phyloP scores from a whole-genome alignment of 1,140 invertebrate species.

The Diorhabda sublineata region DNA sequence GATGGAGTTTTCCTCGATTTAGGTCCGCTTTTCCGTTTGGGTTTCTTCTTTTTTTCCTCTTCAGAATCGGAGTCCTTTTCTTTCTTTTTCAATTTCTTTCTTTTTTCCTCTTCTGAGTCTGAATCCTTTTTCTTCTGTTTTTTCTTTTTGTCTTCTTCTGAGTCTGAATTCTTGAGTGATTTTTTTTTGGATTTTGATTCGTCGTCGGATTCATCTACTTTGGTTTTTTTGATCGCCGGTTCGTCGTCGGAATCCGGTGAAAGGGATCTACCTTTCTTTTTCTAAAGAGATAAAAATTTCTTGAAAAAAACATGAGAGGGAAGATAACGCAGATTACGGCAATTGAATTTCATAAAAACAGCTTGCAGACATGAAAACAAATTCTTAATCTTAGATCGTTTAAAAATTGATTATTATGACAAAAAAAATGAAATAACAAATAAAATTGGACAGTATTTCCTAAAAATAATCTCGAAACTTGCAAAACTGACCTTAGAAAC shows the following conservation, averaged over 20 bases:
- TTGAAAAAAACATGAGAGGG: too few relatives aligned
- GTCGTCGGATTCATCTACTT: conserved; percentile 27
- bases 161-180: conserved; percentile 29
- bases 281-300: conserved; percentile 21
- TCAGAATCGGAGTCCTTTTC: conserved; percentile 34
- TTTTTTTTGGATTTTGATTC: conserved; percentile 33
- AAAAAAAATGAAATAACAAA: too few relatives aligned
- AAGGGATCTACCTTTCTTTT: conserved; percentile 25
- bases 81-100: conserved; percentile 29
- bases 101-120: conserved; percentile 19
- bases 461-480: neutral
- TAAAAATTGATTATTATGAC: too few relatives aligned
- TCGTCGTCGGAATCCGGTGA: conserved; percentile 33
- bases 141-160: conserved; percentile 28
- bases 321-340: too few relatives aligned
- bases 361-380: too few relatives aligned
- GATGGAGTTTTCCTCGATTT: conserved; percentile 22
- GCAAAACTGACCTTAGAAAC: neutral
- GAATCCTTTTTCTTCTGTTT: conserved; percentile 36
- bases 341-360: too few relatives aligned
- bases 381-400: too few relatives aligned
- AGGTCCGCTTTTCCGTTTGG: conserved; percentile 16
- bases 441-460: too few relatives aligned
- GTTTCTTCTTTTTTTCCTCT: conserved; percentile 28
- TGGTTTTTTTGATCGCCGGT: conserved; percentile 30